Conservation (phyloP, 2,888 invertebrate species). For the Eulithis prunata region DNA sequence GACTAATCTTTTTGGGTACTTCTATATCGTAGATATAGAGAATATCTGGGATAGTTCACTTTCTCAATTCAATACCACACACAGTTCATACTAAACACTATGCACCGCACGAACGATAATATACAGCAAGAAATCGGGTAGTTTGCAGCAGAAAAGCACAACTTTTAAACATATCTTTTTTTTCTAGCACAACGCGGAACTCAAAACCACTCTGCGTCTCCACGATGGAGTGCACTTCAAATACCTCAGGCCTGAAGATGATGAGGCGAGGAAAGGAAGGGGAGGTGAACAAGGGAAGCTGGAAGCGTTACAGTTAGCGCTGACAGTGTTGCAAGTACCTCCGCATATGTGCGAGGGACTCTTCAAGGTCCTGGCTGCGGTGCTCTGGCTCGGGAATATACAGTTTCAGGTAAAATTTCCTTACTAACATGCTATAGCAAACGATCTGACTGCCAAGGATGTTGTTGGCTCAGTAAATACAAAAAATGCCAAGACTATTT, state of each 20-base stretch:
- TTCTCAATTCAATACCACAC: too few species aligned
- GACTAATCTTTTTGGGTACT: too few species aligned
- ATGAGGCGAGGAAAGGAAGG: conserved; percentile 72
- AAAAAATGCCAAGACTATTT: too few species aligned
- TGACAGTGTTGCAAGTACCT: conserved; percentile 94
- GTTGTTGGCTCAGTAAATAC: too few species aligned
- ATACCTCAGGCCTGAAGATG: conserved; percentile 93
- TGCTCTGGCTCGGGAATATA: conserved; percentile 95
- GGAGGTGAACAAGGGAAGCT: conserved; percentile 84
- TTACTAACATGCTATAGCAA: background rate
- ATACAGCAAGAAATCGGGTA: too few species aligned
- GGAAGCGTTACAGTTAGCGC: conserved; percentile 93
- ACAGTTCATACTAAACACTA: too few species aligned
- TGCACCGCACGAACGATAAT: too few species aligned
- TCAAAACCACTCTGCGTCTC: conserved; percentile 89
- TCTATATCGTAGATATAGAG: too few species aligned
- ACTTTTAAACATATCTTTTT: background rate
- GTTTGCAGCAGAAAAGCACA: background rate
- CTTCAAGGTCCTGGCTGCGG: conserved; percentile 94
- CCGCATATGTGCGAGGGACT: conserved; percentile 94
- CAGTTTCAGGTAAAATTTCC: conserved; percentile 86
- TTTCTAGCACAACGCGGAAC: conserved; percentile 87
- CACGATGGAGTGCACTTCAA: conserved; percentile 91
- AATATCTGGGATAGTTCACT: too few species aligned
- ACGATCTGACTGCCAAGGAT: too few species aligned